A percentile compares a stretch with the other conserved stretches of the same genome.
These are phyloP conservation scores for Nanorana parkeri DNA, from an alignment of 2,113 vertebrate genomes.

Conservation along the genomic window DNA sequence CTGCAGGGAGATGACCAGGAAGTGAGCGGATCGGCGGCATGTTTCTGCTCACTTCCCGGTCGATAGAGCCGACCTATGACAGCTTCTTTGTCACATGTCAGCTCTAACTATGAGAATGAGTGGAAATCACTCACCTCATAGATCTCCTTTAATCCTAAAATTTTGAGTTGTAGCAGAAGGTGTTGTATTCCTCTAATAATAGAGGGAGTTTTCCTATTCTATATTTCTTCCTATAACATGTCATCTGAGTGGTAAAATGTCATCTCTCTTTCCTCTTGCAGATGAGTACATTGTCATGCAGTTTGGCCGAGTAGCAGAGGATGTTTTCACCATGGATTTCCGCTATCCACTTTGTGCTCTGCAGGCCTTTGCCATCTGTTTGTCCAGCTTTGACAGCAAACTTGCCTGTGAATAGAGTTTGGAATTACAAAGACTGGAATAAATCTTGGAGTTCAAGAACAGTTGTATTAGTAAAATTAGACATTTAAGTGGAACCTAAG, in stretches of 20 bases:
- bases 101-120: no score
- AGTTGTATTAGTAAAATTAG: background rate
- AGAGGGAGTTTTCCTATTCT: background rate
- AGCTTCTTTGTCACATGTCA: no score
- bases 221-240: background rate
- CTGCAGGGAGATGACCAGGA: no score
- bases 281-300: slow-evolving; percentile 86
- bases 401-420: slow-evolving; percentile 81
- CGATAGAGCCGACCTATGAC: no score
- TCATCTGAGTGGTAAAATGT: no score
- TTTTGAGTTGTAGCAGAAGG: no score
- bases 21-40: no score
- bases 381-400: slow-evolving; percentile 88
- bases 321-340: slow-evolving; percentile 90
- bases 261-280: slow-evolving; percentile 58
- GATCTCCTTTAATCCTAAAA: no score
- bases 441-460: background rate
- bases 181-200: no score
- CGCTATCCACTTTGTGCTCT: slow-evolving; percentile 84
- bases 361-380: slow-evolving; percentile 84
- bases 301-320: slow-evolving; percentile 84
- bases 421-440: background rate
- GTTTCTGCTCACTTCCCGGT: no score
- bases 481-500: background rate
- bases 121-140: no score